Percentiles rank a stretch among this genome's conserved stretches.
Conservation (phyloP, 2,113 vertebrate species). For the Mastomys coucha region DNA sequence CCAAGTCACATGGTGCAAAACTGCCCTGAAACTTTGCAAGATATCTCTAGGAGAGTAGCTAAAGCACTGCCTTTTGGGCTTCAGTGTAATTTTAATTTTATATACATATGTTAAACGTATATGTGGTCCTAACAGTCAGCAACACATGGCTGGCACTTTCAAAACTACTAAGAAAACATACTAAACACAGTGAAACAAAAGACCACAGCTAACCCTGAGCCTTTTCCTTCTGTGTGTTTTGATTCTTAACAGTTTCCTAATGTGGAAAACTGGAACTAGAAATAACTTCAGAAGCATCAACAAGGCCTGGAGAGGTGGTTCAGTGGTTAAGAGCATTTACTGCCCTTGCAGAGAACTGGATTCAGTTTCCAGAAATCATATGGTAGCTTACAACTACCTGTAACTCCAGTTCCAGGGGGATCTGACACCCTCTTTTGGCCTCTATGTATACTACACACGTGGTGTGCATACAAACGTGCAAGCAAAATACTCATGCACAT, state of each 20-base stretch:
- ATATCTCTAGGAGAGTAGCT: neutral
- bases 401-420: neutral
- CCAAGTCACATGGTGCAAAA: neutral
- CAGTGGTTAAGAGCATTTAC: neutral
- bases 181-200: slow-evolving; percentile 69
- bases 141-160: slow-evolving; percentile 68
- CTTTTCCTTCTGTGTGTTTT: slow-evolving; percentile 57
- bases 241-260: slow-evolving; percentile 44
- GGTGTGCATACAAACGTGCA: neutral
- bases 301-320: neutral
- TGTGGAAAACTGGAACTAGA: slow-evolving; percentile 55
- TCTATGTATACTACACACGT: neutral
- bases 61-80: neutral
- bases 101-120: slow-evolving; percentile 33
- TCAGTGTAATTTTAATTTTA: neutral
- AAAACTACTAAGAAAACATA: slow-evolving; percentile 68
- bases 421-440: neutral
- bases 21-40: neutral
- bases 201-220: slow-evolving; percentile 46
- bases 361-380: neutral
- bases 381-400: neutral
- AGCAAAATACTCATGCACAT: neutral
- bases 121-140: slow-evolving; percentile 28
- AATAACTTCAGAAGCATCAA: slow-evolving; percentile 25
- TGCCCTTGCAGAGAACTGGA: no score